Evolutionary conservation across 2,797 vertebrate genomes (phyloP).

Genomic region (Microhierax caerulescens): DNA sequence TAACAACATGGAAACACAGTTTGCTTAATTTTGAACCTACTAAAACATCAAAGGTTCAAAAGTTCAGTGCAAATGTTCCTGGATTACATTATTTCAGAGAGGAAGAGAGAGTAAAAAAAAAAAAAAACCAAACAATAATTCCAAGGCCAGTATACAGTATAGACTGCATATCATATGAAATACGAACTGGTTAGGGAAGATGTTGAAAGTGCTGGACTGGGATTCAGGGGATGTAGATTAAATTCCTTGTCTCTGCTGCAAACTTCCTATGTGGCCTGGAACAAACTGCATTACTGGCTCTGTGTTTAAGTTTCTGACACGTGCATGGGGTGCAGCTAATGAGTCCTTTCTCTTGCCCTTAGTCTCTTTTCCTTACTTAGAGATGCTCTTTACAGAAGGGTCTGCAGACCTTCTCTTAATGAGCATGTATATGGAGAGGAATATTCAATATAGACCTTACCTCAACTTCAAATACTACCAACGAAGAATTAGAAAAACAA

Average conservation of each 20-base stretch:
- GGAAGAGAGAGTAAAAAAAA: background rate
- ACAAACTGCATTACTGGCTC: background rate
- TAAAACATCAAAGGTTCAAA: conserved; percentile 53
- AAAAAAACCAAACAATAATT: background rate
- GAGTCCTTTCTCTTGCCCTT: conserved; percentile 7
- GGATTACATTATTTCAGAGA: conserved; percentile 27
- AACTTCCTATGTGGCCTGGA: conserved; percentile 57
- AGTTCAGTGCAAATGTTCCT: conserved; percentile 11
- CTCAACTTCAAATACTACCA: background rate
- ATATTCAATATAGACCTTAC: background rate
- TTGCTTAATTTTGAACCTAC: conserved; percentile 24
- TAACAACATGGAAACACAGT: conserved; percentile 18
- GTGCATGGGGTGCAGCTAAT: background rate
- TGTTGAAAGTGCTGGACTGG: background rate
- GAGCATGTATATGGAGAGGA: background rate
- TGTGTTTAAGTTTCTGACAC: conserved; percentile 25
- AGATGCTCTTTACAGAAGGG: background rate
- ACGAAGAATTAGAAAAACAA: background rate
- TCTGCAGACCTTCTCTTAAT: background rate
- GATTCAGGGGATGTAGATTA: background rate
- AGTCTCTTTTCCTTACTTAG: background rate
- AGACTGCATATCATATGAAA: conserved; percentile 1
- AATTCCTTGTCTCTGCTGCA: conserved; percentile 21
- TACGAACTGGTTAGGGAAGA: conserved; percentile 11
- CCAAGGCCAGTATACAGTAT: background rate